phyloP scores from a whole-genome alignment of 2,888 invertebrate genomes.

The Nomada flava region DNA sequence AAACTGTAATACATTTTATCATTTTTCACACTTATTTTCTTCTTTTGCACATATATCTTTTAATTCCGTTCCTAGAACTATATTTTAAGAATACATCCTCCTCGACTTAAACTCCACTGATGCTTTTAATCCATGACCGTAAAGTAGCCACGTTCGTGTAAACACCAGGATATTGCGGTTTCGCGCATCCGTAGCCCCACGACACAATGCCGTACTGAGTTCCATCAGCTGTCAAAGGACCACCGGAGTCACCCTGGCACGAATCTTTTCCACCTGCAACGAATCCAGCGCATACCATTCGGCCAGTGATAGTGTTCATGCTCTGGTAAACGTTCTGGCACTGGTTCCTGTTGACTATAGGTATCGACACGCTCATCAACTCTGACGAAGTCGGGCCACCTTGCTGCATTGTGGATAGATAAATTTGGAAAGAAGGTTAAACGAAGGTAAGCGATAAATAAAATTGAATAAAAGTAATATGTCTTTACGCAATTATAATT shows the following conservation, averaged over 20 bases:
- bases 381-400: conserved; percentile 77
- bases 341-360: conserved; percentile 81
- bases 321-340: conserved; percentile 84
- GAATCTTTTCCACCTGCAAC: conserved; percentile 86
- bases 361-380: conserved; percentile 85
- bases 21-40: too few species aligned
- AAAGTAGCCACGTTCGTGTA: conserved; percentile 84
- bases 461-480: not conserved
- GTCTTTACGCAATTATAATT: not conserved
- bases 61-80: not conserved
- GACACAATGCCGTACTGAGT: conserved; percentile 86
- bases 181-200: conserved; percentile 86
- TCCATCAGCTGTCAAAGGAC: conserved; percentile 84
- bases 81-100: not conserved
- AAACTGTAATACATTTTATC: too few species aligned
- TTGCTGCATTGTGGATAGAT: conserved; percentile 54
- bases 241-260: conserved; percentile 87
- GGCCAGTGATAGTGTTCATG: conserved; percentile 83
- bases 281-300: conserved; percentile 87
- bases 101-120: conserved; percentile 37
- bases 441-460: not conserved
- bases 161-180: conserved; percentile 85
- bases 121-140: conserved; percentile 71
- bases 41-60: not conserved
- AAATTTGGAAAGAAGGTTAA: not conserved